phyloP scores from a whole-genome alignment of 2,797 vertebrate genomes.

The Peromyscus nudipes region DNA sequence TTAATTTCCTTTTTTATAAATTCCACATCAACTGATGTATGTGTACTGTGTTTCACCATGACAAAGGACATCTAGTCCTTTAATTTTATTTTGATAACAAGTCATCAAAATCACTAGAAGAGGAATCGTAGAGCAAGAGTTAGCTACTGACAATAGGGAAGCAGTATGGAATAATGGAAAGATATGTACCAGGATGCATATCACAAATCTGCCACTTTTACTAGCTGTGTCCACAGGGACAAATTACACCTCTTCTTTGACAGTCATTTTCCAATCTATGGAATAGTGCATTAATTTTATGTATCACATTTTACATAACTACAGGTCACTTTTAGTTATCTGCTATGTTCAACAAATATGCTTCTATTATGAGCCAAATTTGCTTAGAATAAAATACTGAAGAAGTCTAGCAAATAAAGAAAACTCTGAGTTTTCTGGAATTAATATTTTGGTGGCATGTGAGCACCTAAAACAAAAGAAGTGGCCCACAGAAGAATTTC shows the following conservation, averaged over 20 bases:
- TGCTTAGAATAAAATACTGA: constrained; percentile 40
- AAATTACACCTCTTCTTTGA: not conserved
- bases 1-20: constrained; percentile 55
- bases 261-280: not conserved
- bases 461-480: not conserved
- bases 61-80: constrained; percentile 1
- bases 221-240: not conserved
- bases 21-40: constrained; percentile 35
- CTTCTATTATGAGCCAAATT: constrained; percentile 16
- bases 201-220: not conserved
- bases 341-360: not conserved
- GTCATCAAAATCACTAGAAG: constrained; percentile 12
- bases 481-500: constrained; percentile 8
- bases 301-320: not conserved
- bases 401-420: constrained; percentile 26
- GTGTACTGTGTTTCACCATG: constrained; percentile 38
- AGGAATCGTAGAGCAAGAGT: not conserved
- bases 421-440: not conserved
- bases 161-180: not conserved
- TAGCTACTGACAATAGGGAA: not conserved
- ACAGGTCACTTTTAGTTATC: not conserved
- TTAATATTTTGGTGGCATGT: not conserved
- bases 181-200: not conserved
- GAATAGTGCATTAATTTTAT: not conserved
- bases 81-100: constrained; percentile 47